Base-by-base conservation (phyloP, 2,888 invertebrate genomes). In the Quadriops clusia region DNA sequence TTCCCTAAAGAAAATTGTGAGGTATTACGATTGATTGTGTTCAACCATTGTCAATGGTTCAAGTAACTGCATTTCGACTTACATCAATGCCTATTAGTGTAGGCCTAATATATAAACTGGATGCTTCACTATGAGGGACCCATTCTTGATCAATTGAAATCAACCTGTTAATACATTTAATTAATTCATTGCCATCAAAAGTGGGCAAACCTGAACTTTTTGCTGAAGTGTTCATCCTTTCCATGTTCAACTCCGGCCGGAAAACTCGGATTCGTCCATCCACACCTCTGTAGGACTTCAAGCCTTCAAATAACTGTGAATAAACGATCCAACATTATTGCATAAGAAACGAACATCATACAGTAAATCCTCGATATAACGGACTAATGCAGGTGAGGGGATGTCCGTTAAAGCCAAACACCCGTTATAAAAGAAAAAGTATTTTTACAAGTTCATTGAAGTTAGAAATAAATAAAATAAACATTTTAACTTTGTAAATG, bases 251-350 rank as follows among this genome's bases (percentile, higher is more conserved):
- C 31, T 93, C 84, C 1, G 97, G 97, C 28, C 98, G 77, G 64
- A 98, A 98, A 51, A 98, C 65, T 44, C 95, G 71, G 43, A 98
- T 85, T 63, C 77, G 81, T 33, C 84, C 86, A 63, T 98, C 95
- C 7, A 76, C 72, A 5, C 95, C 93, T 45, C 93, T 72, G 63
- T 87, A 98, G 0, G 94, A 95, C 64, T 98, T 98, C 76, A 95
- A 74, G 30, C 98, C 98, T 71, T 98, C 98, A 57, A 98, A 98
- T 40, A 95, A 67, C 93, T 97, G 63, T n/a, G n/a, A n/a, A n/a
- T n/a, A n/a, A n/a, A n/a, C n/a, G n/a, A n/a, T n/a, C n/a, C n/a
- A n/a, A n/a, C 3, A 44, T 36, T 8, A 8, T 13, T 8, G 3
- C 10, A 13, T 15, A 17, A 16, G 26, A 6, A 14, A 15, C n/a